Conservation (phyloP, 1,140 invertebrate genomes). For the Ridgeia piscesae region DNA sequence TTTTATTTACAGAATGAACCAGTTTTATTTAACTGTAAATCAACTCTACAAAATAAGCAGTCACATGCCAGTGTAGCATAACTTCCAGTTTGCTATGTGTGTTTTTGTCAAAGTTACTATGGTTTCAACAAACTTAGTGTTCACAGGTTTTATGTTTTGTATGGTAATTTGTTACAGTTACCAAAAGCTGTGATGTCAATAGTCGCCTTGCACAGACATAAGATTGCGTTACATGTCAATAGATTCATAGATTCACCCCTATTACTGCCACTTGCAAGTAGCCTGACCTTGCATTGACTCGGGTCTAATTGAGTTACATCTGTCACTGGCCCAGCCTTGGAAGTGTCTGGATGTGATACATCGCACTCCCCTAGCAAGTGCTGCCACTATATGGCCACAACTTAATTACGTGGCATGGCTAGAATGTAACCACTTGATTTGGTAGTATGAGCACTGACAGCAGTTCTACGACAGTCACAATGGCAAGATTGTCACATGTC, state of each 20-base stretch:
- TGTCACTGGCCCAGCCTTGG: neutral
- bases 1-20: neutral
- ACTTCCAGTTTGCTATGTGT: too few species aligned
- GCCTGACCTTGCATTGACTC: neutral
- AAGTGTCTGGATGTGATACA: neutral
- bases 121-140: too few species aligned
- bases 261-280: neutral
- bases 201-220: neutral
- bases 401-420: neutral
- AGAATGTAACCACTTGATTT: neutral
- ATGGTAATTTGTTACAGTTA: too few species aligned
- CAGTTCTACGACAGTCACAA: neutral
- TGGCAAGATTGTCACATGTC: neutral
- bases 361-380: neutral
- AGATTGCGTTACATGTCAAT: neutral
- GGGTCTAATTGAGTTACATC: neutral
- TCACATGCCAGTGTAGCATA: too few species aligned
- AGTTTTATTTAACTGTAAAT: neutral
- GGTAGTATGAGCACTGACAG: neutral
- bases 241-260: neutral
- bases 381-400: neutral
- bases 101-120: too few species aligned
- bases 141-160: too few species aligned
- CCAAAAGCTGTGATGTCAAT: neutral
- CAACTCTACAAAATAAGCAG: neutral